Percentiles rank a stretch among this genome's conserved stretches.
Evolutionary conservation across 2,888 invertebrate species (phyloP).

Genomic region (Tetragnatha montana): DNA sequence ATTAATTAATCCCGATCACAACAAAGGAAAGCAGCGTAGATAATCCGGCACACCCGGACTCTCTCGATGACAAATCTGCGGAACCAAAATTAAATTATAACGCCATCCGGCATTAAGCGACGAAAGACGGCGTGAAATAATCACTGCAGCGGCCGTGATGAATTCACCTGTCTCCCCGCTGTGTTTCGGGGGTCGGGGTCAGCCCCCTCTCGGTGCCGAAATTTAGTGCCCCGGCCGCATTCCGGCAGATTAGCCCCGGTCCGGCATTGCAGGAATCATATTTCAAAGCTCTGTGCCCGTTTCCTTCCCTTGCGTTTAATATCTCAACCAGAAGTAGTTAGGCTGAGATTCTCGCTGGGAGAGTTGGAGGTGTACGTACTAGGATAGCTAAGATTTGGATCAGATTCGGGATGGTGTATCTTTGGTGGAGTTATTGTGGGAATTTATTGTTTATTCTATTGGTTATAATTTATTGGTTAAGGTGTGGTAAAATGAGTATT

Average conservation of each 20-base stretch:
- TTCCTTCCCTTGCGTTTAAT: conserved; percentile 29
- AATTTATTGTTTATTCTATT: too few species aligned
- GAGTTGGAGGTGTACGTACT: too few species aligned
- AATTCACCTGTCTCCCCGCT: conserved; percentile 48
- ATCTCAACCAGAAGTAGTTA: conserved; percentile 51
- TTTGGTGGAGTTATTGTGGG: too few species aligned
- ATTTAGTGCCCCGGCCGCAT: conserved; percentile 37
- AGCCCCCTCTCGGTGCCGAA: conserved; percentile 34
- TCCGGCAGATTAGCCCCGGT: conserved; percentile 51
- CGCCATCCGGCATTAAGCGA: conserved; percentile 28
- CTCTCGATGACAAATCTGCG: conserved; percentile 1
- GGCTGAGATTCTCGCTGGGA: too few species aligned
- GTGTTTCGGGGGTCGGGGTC: conserved; percentile 4
- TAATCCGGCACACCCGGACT: not conserved
- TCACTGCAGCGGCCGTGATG: conserved; percentile 32
- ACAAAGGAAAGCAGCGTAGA: too few species aligned
- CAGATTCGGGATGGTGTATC: too few species aligned
- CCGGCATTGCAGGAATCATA: conserved; percentile 56
- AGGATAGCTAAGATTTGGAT: too few species aligned
- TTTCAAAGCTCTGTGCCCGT: conserved; percentile 46
- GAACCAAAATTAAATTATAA: conserved; percentile 46
- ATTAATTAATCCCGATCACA: too few species aligned
- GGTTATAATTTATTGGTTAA: too few species aligned
- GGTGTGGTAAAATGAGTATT: too few species aligned
- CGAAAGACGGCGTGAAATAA: conserved; percentile 47